These are phyloP conservation scores for Pseudomyrmex cubaensis DNA, from an alignment of 1,140 invertebrate species.

Conservation along the genomic window DNA sequence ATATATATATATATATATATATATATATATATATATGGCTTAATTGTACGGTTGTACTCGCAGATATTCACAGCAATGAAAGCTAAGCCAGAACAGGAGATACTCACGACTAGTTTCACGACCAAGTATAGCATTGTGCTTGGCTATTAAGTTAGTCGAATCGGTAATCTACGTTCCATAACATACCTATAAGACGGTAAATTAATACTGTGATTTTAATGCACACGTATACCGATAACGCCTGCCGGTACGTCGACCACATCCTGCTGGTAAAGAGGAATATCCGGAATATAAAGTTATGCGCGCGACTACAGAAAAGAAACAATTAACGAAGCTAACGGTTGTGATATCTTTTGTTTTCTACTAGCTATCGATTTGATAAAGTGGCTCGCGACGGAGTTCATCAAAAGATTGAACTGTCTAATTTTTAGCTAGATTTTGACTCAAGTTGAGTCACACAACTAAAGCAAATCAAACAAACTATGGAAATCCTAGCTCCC, in stretches of 20 bases:
- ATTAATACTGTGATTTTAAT: slow-evolving; percentile 41
- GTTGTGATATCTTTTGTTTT: not conserved
- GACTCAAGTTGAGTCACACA: too few species aligned
- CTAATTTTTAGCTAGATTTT: too few species aligned
- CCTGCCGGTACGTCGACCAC: not conserved
- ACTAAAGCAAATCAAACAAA: too few species aligned
- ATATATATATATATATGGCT: too few species aligned
- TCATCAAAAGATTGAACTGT: too few species aligned
- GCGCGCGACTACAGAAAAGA: not conserved
- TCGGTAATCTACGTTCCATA: slow-evolving; percentile 35
- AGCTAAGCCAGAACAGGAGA: slow-evolving; percentile 12
- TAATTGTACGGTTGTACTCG: slow-evolving; percentile 53
- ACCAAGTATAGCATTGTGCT: slow-evolving; percentile 45
- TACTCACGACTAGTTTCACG: slow-evolving; percentile 33
- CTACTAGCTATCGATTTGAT: too few species aligned
- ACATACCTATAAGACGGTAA: not conserved
- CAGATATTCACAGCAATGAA: slow-evolving; percentile 5
- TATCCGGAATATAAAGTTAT: slow-evolving; percentile 12
- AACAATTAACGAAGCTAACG: slow-evolving; percentile 29
- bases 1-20: too few species aligned
- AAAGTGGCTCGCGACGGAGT: too few species aligned
- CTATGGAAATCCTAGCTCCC: too few species aligned
- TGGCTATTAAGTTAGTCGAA: slow-evolving; percentile 13
- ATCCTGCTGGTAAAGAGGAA: slow-evolving; percentile 16
- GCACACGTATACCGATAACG: not conserved